phyloP scores from a whole-genome alignment of 2,888 invertebrate species.

The Pristionchus arcanus region DNA sequence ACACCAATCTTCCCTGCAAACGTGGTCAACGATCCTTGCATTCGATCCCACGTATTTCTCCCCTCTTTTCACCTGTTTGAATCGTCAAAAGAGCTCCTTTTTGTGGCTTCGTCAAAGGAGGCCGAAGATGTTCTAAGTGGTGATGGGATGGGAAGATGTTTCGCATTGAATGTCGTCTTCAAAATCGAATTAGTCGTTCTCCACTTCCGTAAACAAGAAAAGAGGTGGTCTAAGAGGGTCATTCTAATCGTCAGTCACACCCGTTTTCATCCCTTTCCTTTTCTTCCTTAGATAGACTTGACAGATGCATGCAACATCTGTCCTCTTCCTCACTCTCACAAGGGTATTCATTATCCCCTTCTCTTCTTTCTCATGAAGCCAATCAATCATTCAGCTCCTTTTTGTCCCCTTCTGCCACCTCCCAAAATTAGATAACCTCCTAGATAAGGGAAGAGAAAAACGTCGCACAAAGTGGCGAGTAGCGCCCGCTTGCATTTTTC shows the following conservation, averaged over 20 bases:
- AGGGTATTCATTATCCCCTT: conserved; percentile 36
- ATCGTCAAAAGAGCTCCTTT: background rate
- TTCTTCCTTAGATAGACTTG: background rate
- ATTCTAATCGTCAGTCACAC: conserved; percentile 6
- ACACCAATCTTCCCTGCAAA: conserved; percentile 20
- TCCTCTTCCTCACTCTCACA: background rate
- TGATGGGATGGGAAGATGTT: conserved; percentile 2
- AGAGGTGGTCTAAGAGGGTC: background rate
- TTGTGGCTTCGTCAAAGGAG: background rate
- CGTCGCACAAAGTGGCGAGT: background rate
- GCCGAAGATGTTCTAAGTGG: background rate
- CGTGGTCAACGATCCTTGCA: conserved; percentile 32
- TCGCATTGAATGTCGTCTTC: background rate
- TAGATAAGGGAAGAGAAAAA: background rate
- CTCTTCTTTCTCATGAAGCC: background rate
- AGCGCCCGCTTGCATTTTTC: conserved; percentile 30
- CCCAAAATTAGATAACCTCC: conserved; percentile 9
- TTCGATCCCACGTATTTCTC: background rate
- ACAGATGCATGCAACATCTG: conserved; percentile 48
- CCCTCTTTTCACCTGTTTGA: background rate
- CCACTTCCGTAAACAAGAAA: conserved; percentile 26
- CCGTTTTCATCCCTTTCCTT: conserved; percentile 19
- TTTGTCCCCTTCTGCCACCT: conserved; percentile 24
- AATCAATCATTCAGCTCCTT: conserved; percentile 42
- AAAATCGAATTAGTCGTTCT: conserved; percentile 25